A percentile compares a stretch with the other conserved stretches of the same genome.
These are phyloP conservation scores for Oscheius sp. DNA, from an alignment of 2,888 invertebrate species.

Conservation along the genomic window DNA sequence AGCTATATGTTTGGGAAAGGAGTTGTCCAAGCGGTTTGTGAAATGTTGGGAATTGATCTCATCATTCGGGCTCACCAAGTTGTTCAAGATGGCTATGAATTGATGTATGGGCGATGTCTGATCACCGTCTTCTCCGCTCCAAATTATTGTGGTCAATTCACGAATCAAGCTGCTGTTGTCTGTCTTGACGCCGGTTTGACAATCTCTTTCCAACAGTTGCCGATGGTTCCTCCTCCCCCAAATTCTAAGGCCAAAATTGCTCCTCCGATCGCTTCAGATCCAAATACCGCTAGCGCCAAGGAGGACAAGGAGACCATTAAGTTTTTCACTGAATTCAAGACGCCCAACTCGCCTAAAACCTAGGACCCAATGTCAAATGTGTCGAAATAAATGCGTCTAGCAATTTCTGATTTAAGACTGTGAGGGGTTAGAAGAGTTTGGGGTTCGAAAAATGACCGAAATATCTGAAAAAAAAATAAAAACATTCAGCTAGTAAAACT, in stretches of 20 bases:
- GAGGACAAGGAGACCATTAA: conserved; percentile 44
- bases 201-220: conserved; percentile 36
- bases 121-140: conserved; percentile 65
- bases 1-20: conserved; percentile 76
- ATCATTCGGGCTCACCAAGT: conserved; percentile 53
- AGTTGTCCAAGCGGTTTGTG: conserved; percentile 73
- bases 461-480: neutral
- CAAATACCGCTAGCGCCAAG: conserved; percentile 30
- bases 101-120: conserved; percentile 56
- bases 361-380: too few species aligned
- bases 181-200: conserved; percentile 57
- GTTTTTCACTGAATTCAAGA: conserved; percentile 19
- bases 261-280: conserved; percentile 36
- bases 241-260: conserved; percentile 24
- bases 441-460: too few species aligned
- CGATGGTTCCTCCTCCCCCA: neutral
- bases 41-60: conserved; percentile 73
- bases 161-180: conserved; percentile 64
- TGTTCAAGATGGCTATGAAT: conserved; percentile 58
- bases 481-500: neutral
- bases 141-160: conserved; percentile 61
- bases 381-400: too few species aligned
- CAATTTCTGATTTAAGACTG: too few species aligned
- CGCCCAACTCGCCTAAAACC: too few species aligned
- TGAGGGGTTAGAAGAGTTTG: too few species aligned